Percentiles rank a stretch among this genome's conserved stretches.
Evolutionary conservation across 2,888 invertebrate species (phyloP).

Genomic region (Boloria euphrosyne): DNA sequence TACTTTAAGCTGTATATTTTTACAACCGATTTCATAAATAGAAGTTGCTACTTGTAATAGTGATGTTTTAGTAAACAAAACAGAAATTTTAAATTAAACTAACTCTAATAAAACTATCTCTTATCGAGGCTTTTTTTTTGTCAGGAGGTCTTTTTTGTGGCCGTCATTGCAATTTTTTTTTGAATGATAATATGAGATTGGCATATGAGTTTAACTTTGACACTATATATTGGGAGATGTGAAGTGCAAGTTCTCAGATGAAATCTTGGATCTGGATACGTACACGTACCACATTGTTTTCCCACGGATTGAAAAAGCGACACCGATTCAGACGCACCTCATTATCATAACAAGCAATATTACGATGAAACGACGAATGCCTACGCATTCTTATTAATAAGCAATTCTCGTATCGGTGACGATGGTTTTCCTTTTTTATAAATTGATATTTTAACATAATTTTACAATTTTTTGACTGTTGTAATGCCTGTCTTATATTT

Average conservation of each 20-base stretch:
- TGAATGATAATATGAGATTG: too few species aligned
- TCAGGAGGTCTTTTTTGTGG: too few species aligned
- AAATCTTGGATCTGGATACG: constrained; percentile 20
- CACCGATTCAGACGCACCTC: constrained; percentile 50
- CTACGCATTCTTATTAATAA: constrained; percentile 37
- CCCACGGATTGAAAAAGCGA: constrained; percentile 70
- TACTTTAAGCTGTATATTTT: neutral
- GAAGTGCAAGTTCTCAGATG: constrained; percentile 8
- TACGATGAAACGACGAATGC: constrained; percentile 48
- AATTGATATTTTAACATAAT: constrained; percentile 1
- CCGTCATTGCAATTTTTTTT: too few species aligned
- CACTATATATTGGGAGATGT: constrained; percentile 44
- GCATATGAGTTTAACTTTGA: neutral
- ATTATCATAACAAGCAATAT: constrained; percentile 61
- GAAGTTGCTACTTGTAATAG: neutral
- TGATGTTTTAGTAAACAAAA: too few species aligned
- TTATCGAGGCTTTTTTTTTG: too few species aligned
- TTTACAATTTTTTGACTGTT: neutral
- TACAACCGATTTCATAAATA: neutral
- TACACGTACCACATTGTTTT: constrained; percentile 59
- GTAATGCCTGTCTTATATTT: too few species aligned
- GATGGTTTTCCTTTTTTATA: constrained; percentile 28
- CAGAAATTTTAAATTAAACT: too few species aligned
- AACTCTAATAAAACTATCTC: too few species aligned
- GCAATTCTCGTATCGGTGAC: constrained; percentile 32